Evolutionary conservation across 2,888 invertebrate species (phyloP).

Genomic region (Dascillus cervinus): DNA sequence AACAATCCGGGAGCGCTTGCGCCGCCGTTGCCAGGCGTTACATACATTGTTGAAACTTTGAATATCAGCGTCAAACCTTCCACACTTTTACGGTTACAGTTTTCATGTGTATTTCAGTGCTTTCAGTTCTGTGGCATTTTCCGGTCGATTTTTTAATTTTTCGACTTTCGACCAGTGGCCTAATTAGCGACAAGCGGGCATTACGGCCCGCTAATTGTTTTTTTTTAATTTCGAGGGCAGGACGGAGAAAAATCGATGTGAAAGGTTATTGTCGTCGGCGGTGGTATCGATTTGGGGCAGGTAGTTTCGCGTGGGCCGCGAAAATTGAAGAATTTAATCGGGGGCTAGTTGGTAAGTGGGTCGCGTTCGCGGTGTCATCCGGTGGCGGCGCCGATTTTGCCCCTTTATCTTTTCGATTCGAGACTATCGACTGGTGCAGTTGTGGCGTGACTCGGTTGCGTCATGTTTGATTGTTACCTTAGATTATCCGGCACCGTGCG

Average conservation of each 20-base stretch:
- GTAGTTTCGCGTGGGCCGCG: too few relatives aligned
- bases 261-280: slow-evolving; percentile 35
- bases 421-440: slow-evolving; percentile 28
- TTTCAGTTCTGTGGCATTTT: slow-evolving; percentile 29
- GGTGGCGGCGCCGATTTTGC: neutral
- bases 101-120: slow-evolving; percentile 41
- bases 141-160: neutral
- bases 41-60: slow-evolving; percentile 40
- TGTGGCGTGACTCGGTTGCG: slow-evolving; percentile 35
- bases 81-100: slow-evolving; percentile 38
- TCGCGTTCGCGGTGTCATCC: neutral
- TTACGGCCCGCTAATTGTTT: neutral
- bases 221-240: neutral
- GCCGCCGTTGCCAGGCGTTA: slow-evolving; percentile 38
- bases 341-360: too few relatives aligned
- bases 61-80: slow-evolving; percentile 39
- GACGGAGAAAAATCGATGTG: slow-evolving; percentile 33
- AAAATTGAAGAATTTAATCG: too few relatives aligned
- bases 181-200: neutral
- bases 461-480: slow-evolving; percentile 34
- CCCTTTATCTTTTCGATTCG: slow-evolving; percentile 1
- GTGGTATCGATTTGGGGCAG: slow-evolving; percentile 32
- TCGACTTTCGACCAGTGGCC: neutral
- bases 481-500: slow-evolving; percentile 32
- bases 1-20: slow-evolving; percentile 32